Base-by-base conservation (phyloP, 2,888 invertebrate species). In the Lithodes maja region DNA sequence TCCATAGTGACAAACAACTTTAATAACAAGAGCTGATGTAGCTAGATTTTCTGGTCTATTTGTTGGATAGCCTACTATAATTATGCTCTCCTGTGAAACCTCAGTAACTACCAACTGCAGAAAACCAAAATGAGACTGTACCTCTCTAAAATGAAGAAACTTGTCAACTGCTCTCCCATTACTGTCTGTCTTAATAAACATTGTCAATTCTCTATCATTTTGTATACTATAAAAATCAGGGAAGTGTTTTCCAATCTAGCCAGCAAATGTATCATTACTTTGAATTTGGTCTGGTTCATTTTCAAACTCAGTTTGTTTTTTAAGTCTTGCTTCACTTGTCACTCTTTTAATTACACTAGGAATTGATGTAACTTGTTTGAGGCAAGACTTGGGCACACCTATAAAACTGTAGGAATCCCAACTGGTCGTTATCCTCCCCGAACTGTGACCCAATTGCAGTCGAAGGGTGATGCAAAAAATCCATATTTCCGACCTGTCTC, bases 291-390 rank as follows among this genome's bases (percentile, higher is more conserved):
- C 61, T 61, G 7, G 61, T 61, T 61, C 61, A 61, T 61, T 61
- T 61, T 5, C 61, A 61, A 7, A 61, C 12, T 61, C 61, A 0
- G 61, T 12, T 61, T 61, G 61, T 12, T 61, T 61, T 61, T 61
- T 61, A 61, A 61, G 61, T 61, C 61, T 61, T 61, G 61, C 61
- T 61, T 61, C 61, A 61, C 61, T 61, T 61, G 61, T 61, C 61
- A 61, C 61, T 61, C 7, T 61, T 5, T 61, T 61, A 61, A 61
- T 61, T 61, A 61, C 5, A 5, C 61, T 61, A 5, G 61, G 33
- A 33, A 33, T 33, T 33, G 33, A 33, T 33, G 33, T 33, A 61
- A 5, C 12, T 61, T 61, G 61, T 61, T 61, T 61, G 7, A 61
- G 61, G 12, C 61, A 61, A 61, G 61, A 61, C 61, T 61, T 61